Percentiles rank a stretch among this genome's conserved stretches.
These are phyloP conservation scores for Drosophila orosa DNA, from an alignment of 1,140 invertebrate genomes.

Conservation along the genomic window DNA sequence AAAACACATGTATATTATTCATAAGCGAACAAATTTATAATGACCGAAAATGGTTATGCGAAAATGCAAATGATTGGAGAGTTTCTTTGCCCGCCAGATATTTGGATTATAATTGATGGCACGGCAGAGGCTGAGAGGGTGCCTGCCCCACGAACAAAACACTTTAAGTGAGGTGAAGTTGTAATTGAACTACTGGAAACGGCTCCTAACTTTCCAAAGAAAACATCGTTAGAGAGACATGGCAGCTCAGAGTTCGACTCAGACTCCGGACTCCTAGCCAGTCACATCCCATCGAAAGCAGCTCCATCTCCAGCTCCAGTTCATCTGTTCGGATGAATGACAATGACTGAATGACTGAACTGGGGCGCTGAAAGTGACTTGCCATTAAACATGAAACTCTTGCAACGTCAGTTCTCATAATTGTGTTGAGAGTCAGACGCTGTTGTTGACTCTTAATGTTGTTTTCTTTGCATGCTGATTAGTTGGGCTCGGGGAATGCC, in stretches of 20 bases:
- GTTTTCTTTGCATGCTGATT: constrained; percentile 83
- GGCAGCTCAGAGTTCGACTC: constrained; percentile 1
- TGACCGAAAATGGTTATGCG: constrained; percentile 25
- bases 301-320: constrained; percentile 18
- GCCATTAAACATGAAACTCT: constrained; percentile 81
- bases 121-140: background rate
- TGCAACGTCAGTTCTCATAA: constrained; percentile 82
- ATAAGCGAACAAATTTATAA: constrained; percentile 44
- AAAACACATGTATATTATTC: constrained; percentile 50
- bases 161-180: constrained; percentile 73
- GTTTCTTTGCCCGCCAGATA: constrained; percentile 13
- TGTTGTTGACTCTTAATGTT: constrained; percentile 83
- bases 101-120: constrained; percentile 28
- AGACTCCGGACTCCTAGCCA: background rate
- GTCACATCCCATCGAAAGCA: constrained; percentile 3
- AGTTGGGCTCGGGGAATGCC: constrained; percentile 76
- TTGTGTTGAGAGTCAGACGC: constrained; percentile 79
- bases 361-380: constrained; percentile 82
- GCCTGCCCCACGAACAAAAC: constrained; percentile 54
- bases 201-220: constrained; percentile 79
- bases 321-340: constrained; percentile 58
- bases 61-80: constrained; percentile 25
- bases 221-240: constrained; percentile 68
- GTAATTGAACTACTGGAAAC: constrained; percentile 81
- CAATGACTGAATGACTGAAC: constrained; percentile 74